phyloP scores from a whole-genome alignment of 2,113 vertebrate species.

The Mesitornis unicolor region DNA sequence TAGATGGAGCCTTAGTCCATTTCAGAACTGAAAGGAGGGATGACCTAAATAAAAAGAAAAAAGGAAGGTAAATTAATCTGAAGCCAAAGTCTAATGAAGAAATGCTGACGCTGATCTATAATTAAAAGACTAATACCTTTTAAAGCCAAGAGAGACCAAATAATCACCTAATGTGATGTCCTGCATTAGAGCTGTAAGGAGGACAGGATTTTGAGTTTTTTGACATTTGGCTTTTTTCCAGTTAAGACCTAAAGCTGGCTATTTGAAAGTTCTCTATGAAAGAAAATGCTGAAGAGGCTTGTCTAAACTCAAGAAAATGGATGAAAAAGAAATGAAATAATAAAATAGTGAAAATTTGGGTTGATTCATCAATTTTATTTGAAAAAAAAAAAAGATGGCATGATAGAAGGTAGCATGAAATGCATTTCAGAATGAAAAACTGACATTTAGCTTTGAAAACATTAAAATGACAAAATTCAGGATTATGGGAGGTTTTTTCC shows the following conservation, averaged over 20 bases:
- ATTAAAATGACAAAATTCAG: not conserved
- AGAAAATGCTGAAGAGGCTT: not conserved
- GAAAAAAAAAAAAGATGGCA: not conserved
- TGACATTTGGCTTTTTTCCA: not conserved
- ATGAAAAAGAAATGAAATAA: not conserved
- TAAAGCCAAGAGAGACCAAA: not conserved
- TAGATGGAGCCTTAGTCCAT: not conserved
- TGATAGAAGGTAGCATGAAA: not conserved
- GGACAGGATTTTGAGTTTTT: not conserved
- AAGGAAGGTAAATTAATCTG: not conserved
- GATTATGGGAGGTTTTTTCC: not conserved
- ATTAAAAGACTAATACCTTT: slow-evolving; percentile 6
- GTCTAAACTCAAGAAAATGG: not conserved
- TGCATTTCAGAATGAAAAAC: not conserved
- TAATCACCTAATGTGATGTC: not conserved
- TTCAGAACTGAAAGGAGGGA: not conserved
- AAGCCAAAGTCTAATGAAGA: not conserved
- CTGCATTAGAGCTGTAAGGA: not conserved
- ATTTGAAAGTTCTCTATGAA: not conserved
- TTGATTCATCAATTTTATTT: not conserved
- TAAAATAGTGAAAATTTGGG: not conserved
- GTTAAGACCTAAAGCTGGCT: not conserved
- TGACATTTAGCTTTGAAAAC: not conserved
- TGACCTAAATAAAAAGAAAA: not conserved
- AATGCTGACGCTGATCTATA: not conserved